Percentiles rank a stretch among this genome's conserved stretches.
Conservation (phyloP, 2,888 invertebrate species). For the Pecten maximus region DNA sequence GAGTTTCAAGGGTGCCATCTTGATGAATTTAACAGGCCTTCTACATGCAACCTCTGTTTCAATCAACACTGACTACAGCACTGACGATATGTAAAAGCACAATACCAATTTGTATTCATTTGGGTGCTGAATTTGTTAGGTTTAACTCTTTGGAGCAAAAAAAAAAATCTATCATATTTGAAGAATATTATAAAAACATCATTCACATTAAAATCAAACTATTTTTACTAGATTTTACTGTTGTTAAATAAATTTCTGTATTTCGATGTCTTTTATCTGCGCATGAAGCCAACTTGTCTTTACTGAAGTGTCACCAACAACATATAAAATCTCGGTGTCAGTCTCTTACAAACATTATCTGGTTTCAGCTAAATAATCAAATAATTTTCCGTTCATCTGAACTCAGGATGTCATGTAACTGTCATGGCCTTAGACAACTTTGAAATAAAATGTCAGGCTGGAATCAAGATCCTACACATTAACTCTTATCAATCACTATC, state of each 20-base stretch:
- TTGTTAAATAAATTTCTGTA: not conserved
- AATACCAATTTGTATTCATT: not conserved
- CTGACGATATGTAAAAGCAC: not conserved
- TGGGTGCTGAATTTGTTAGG: not conserved
- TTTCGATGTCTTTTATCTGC: not conserved
- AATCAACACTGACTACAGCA: not conserved
- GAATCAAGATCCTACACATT: constrained; percentile 3
- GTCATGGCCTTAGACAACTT: constrained; percentile 1
- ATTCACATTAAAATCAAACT: not conserved
- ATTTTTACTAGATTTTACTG: not conserved
- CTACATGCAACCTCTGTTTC: not conserved
- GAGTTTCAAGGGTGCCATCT: too few relatives aligned
- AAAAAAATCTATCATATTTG: not conserved
- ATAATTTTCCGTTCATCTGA: not conserved
- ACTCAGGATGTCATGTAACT: not conserved
- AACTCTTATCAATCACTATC: not conserved
- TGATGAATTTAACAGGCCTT: not conserved
- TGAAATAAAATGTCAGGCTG: constrained; percentile 11
- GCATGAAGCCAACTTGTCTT: not conserved
- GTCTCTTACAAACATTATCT: not conserved
- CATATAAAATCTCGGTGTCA: not conserved
- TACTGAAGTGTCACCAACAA: not conserved
- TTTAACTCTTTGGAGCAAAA: not conserved
- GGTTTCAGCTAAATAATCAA: not conserved
- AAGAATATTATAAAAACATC: not conserved